Evolutionary conservation across 2,888 invertebrate species (phyloP), one percentile per base, ranked within the genome.

Genomic region (Drosophila pseudotakahashii): DNA sequence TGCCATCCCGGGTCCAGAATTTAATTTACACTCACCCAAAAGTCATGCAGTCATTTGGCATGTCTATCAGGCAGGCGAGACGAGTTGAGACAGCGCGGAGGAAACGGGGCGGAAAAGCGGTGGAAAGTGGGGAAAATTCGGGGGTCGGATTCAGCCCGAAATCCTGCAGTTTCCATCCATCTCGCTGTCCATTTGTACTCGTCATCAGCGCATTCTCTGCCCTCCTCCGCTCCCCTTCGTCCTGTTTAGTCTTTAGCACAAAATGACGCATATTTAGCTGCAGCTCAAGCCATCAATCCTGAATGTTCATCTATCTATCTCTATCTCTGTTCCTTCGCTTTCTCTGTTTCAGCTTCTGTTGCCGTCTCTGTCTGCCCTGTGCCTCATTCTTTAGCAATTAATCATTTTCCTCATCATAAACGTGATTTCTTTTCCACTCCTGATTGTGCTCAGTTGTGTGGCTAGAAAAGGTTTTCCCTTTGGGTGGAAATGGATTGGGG

Each of bases 341-440:
- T 11, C 39, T 48, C 45, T 34, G 39, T 54, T 45, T 61, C 37
- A 19, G 48, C 1, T 11, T 55, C 26, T 41, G 30, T 30, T 30
- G 30, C 34, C 61, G 26, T 19, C 51, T 52, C 30, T 41, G 14
- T 34, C 51, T 42, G 67, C 55, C 61, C 42, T 53, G 50, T 66
- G 82, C 81, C 90, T 89, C 89, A 90, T 90, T 90, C 84, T 88
- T 89, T 88, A 88, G 87, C 84, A 90, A 90, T 90, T 90, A 90
- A 90, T 90, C 90, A 90, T 90, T 85, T 72, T 86, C 76, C 82
- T 90, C 90, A 88, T 89, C 90, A 90, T 89, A 90, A 90, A 87
- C 90, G 81, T 82, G 83, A 87, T 84, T 89, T 86, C 75, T 79
- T 86, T 78, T 70, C 76, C 59, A 68, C 50, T 59, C 69, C 80